These are phyloP conservation scores for Diarsia dahlii DNA, from an alignment of 2,888 invertebrate genomes.

Conservation along the genomic window DNA sequence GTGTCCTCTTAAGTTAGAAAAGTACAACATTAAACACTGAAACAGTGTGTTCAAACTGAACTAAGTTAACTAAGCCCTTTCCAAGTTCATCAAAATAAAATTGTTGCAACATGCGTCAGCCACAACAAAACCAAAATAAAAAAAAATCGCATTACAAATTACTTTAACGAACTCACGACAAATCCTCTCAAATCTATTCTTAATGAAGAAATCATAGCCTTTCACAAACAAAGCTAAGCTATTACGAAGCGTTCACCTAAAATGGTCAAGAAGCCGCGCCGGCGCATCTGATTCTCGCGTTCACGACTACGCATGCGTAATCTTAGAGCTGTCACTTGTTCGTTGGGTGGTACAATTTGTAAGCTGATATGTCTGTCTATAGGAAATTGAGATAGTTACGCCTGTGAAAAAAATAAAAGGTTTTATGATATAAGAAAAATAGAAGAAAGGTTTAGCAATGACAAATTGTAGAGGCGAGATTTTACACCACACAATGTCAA, in stretches of 20 bases:
- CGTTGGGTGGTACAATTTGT: constrained; percentile 39
- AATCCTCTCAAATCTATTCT: constrained; percentile 29
- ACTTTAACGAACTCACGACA: background rate
- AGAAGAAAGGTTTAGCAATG: background rate
- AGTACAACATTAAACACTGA: background rate
- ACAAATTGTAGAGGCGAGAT: background rate
- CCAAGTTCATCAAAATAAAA: background rate
- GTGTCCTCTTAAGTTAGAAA: background rate
- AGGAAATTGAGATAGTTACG: background rate
- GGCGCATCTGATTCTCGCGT: constrained; percentile 69
- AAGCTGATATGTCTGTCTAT: constrained; percentile 1
- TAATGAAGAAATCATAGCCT: constrained; percentile 62
- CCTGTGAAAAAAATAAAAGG: background rate
- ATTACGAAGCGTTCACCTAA: constrained; percentile 65
- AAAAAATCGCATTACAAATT: constrained; percentile 16
- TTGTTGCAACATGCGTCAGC: background rate
- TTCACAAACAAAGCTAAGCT: constrained; percentile 59
- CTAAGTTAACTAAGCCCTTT: background rate
- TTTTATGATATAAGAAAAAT: background rate
- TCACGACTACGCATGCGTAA: constrained; percentile 67
- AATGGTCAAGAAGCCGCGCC: constrained; percentile 69
- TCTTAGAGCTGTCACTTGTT: constrained; percentile 60
- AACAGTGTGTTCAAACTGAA: background rate
- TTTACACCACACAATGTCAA: background rate
- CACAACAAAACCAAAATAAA: constrained; percentile 7